Base-by-base conservation (phyloP, 2,797 vertebrate genomes). In the Miichthys miiuy region DNA sequence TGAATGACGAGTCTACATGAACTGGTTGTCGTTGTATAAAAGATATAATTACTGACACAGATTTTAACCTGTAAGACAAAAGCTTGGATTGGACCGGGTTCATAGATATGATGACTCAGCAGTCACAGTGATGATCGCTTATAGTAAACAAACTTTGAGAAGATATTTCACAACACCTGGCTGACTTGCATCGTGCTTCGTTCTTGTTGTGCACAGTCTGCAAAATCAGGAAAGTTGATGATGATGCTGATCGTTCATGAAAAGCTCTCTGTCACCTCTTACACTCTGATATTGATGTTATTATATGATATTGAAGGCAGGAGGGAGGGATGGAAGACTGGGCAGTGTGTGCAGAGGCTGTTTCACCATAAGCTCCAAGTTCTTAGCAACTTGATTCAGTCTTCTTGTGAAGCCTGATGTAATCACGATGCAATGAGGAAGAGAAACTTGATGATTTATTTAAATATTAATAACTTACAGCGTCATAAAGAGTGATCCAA, bases 211-310 rank as follows among this genome's bases (percentile, higher is more conserved):
- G 74, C 75, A 66, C 25, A n/a, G 57, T 80, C 47, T 25, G 69
- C 79, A 80, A 34, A 84, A 75, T 65, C 3, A 23, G 17, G 72
- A 76, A 50, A 69, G 55, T 56, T 30, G 61, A 54, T 41, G 83
- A 78, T 70, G 55, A 52, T 23, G 61, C 57, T 46, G 83, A 78
- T 70, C 54, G 11, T 46, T 5, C 11, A 30, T n/a, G 30, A 54
- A 60, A 25, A 48, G 21, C 46, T 56, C 23, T 48, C 11, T 3
- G 1, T 65, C 48, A 34, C 18, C 51, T n/a, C 77, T 25, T 25
- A 44, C 67, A 58, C 58, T 9, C 58, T 12, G 55, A 81, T 57
- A 68, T 38, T 75, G 52, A 34, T 34, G 30, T 34, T 34, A 7
- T 34, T 34, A 34, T 34, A 34, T 34, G 30, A 87, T 47, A 87